Evolutionary conservation across 2,797 vertebrate species (phyloP), one percentile per base, ranked within the genome.

Genomic region (Megalops cyprinoides): DNA sequence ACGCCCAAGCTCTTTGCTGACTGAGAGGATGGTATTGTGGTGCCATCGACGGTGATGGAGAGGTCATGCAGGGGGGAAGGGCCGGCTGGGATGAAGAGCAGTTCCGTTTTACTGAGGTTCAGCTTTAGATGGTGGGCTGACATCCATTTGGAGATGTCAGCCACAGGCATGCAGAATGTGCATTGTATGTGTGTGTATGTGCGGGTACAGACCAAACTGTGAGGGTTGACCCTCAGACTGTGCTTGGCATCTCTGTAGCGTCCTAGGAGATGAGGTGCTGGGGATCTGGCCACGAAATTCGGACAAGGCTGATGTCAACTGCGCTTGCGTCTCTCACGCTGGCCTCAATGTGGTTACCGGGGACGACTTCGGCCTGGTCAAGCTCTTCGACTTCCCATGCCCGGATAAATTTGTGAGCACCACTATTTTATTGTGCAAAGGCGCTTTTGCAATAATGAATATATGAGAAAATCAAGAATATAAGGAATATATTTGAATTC

Each of bases 371-470:
- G 98, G 98, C 34, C 95, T 98, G 34, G 95, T 99, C 85, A 99
- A 99, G 86, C 96, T 99, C 58, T 99, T 98, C 7, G 97, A 98
- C 23, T 99, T 99, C 85, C 98, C 98, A 2, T 98, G 97, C 91
- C 85, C 91, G 0, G 98, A 99, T 42, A 99, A 97, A 86, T 99
- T 97, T 91, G 98, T 99, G 89, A 95, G 97, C 95, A 34, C 28
- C 0, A 14, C 0, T 56, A 7, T 15, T 25, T 0, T 48, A 18
- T 15, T 0, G 49, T 67, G 20, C 23, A 34, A 42, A 20, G n/a
- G 20, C 23, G 12, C 28, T 25, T 62, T 28, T 28, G n/a, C n/a
- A n/a, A n/a, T n/a, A n/a, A n/a, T n/a, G n/a, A n/a, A n/a, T n/a
- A n/a, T n/a, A n/a, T n/a, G n/a, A n/a, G n/a, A n/a, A n/a, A 62